phyloP scores from a whole-genome alignment of 2,888 invertebrate species.

The Apantesis nais region DNA sequence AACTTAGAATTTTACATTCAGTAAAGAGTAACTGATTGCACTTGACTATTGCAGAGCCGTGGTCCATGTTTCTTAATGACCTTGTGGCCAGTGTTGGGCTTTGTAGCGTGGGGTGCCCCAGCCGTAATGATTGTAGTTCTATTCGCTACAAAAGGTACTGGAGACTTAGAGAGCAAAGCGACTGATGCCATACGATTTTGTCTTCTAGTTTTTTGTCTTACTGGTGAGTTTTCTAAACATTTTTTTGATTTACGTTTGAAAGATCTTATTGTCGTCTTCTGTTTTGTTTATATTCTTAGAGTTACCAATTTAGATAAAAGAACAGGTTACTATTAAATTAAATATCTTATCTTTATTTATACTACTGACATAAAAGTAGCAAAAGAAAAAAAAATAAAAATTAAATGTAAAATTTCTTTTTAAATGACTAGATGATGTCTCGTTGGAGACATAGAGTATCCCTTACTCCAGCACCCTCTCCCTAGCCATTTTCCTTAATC shows the following conservation, averaged over 20 bases:
- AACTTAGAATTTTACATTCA: too few relatives aligned
- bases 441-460: too few relatives aligned
- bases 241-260: neutral
- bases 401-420: too few relatives aligned
- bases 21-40: neutral
- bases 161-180: constrained; percentile 91
- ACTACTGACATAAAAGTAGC: too few relatives aligned
- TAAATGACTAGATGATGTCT: too few relatives aligned
- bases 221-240: constrained; percentile 84
- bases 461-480: too few relatives aligned
- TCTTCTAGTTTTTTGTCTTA: constrained; percentile 91
- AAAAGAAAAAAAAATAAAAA: too few relatives aligned
- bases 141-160: constrained; percentile 88
- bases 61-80: constrained; percentile 93
- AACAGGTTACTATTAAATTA: too few relatives aligned
- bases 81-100: constrained; percentile 88
- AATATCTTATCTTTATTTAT: too few relatives aligned
- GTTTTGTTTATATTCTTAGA: too few relatives aligned
- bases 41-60: constrained; percentile 85
- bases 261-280: neutral
- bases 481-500: too few relatives aligned
- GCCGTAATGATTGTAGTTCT: constrained; percentile 88
- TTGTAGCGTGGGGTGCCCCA: constrained; percentile 88
- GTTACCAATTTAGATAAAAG: too few relatives aligned
- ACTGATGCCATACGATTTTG: constrained; percentile 92